Conservation (phyloP, 2,797 vertebrate genomes). For the Ctenopoma multispine region DNA sequence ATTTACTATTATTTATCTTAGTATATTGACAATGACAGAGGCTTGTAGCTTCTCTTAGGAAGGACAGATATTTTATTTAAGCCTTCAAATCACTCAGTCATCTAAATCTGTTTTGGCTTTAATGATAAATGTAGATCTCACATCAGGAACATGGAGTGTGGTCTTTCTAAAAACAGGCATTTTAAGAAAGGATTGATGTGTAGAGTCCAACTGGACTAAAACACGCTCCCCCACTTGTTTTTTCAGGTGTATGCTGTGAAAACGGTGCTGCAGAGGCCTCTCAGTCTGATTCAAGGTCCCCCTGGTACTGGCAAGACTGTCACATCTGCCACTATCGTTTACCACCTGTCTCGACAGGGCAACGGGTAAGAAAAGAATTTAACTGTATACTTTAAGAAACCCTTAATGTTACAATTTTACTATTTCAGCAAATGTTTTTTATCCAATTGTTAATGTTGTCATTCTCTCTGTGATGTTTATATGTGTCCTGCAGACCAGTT, state of each 20-base stretch:
- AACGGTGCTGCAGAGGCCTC: constrained; percentile 95
- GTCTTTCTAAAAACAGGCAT: too few relatives aligned
- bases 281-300: constrained; percentile 98
- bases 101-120: not conserved
- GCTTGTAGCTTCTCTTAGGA: not conserved
- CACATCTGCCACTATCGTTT: constrained; percentile 98
- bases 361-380: constrained; percentile 86
- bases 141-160: not conserved
- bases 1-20: not conserved
- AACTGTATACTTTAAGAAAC: not conserved
- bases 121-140: not conserved
- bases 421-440: not conserved
- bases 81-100: accelerated
- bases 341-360: constrained; percentile 97
- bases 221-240: not conserved
- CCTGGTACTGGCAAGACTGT: constrained; percentile 98
- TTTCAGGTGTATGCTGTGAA: constrained; percentile 88
- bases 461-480: constrained; percentile 3
- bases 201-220: not conserved
- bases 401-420: not conserved
- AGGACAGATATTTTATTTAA: not conserved
- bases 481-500: constrained; percentile 87
- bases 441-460: not conserved
- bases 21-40: not conserved
- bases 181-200: not conserved